Evolutionary conservation across 1,140 invertebrate species (phyloP).

Genomic region (Pogonomyrmex barbatus): DNA sequence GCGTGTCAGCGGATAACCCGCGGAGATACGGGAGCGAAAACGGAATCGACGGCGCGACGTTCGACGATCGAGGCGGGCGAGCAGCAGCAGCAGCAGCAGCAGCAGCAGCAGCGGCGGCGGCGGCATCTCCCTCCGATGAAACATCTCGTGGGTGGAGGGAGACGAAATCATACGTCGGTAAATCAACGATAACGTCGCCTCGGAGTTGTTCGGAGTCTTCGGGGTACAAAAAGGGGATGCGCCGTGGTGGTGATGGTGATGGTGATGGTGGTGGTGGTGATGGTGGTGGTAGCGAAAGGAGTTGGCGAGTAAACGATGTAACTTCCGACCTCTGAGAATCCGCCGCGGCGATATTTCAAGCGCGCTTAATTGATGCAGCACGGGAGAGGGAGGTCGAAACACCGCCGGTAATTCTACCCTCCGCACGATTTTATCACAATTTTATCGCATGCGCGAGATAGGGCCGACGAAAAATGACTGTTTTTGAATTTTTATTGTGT

Average conservation of each 20-base stretch:
- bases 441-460: slow-evolving; percentile 12
- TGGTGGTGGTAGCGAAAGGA: not conserved
- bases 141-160: not conserved
- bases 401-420: slow-evolving; percentile 4
- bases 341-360: slow-evolving; percentile 29
- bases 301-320: slow-evolving; percentile 34
- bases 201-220: slow-evolving; percentile 19
- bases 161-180: slow-evolving; percentile 40
- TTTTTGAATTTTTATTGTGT: slow-evolving; percentile 20
- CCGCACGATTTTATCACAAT: slow-evolving; percentile 37
- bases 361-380: slow-evolving; percentile 29
- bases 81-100: not conserved
- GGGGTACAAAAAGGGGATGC: slow-evolving; percentile 31
- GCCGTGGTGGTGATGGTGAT: no score
- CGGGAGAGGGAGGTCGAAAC: not conserved
- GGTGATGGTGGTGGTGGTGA: no score
- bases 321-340: slow-evolving; percentile 36
- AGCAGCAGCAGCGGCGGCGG: no score
- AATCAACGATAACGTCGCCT: slow-evolving; percentile 50
- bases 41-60: slow-evolving; percentile 44
- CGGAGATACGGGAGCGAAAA: slow-evolving; percentile 51
- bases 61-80: not conserved
- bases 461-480: not conserved
- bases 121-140: not conserved
- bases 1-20: slow-evolving; percentile 52